phyloP scores from a whole-genome alignment of 2,888 invertebrate genomes.

The Scaptomyza flava region DNA sequence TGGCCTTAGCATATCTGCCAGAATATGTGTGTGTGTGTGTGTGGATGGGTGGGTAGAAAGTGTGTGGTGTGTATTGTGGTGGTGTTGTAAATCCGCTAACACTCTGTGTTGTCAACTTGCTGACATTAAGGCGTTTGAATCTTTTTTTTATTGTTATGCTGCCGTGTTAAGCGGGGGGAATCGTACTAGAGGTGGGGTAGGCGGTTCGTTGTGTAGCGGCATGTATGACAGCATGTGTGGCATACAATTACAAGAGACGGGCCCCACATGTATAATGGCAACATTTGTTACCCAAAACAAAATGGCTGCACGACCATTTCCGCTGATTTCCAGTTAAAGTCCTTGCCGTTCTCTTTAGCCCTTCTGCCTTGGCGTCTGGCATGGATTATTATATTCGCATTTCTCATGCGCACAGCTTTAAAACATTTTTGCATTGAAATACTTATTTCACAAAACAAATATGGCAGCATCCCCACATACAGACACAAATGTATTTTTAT shows the following conservation, averaged over 20 bases:
- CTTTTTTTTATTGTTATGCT: slow-evolving; percentile 72
- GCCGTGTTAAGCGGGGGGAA: slow-evolving; percentile 46
- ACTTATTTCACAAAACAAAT: slow-evolving; percentile 51
- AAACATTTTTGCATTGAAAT: slow-evolving; percentile 55
- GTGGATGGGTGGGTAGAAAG: no score
- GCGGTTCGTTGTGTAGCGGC: slow-evolving; percentile 46
- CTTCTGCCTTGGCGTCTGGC: slow-evolving; percentile 41
- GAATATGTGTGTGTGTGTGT: slow-evolving; percentile 1
- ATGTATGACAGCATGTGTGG: slow-evolving; percentile 68
- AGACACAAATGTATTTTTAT: background rate
- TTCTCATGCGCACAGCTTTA: slow-evolving; percentile 63
- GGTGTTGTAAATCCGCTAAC: slow-evolving; percentile 72
- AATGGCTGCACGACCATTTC: slow-evolving; percentile 68
- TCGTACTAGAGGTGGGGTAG: background rate
- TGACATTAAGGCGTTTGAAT: slow-evolving; percentile 77
- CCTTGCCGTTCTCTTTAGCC: slow-evolving; percentile 29
- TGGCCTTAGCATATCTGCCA: slow-evolving; percentile 29
- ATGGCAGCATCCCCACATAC: slow-evolving; percentile 7
- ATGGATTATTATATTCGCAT: slow-evolving; percentile 76
- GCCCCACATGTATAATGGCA: slow-evolving; percentile 36
- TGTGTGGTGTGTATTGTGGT: slow-evolving; percentile 16
- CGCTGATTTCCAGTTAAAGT: slow-evolving; percentile 66
- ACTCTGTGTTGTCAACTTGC: slow-evolving; percentile 77
- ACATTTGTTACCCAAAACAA: slow-evolving; percentile 71
- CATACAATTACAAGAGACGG: slow-evolving; percentile 67